Conservation (phyloP, 2,797 vertebrate genomes). For the Okamejei kenojei region DNA sequence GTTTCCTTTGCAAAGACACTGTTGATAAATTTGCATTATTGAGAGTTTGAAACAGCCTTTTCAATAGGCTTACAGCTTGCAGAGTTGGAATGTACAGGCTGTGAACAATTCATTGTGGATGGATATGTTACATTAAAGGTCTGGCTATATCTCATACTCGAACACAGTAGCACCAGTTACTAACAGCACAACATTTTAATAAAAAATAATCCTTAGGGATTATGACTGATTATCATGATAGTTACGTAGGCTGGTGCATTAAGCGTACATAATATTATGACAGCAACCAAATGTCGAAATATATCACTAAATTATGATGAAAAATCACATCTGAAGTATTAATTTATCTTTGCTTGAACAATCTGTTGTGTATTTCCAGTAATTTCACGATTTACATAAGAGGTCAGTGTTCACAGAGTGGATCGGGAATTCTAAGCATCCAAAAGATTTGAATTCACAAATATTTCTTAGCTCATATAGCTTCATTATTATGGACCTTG, state of each 20-base stretch:
- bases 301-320: not conserved
- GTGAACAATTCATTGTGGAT: conserved; percentile 13
- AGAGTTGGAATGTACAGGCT: not conserved
- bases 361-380: not conserved
- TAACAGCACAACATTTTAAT: not conserved
- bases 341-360: not conserved
- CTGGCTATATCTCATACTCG: not conserved
- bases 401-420: not conserved
- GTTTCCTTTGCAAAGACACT: not conserved
- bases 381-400: not conserved
- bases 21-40: conserved; percentile 7
- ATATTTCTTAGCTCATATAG: not conserved
- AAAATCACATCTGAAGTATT: not conserved
- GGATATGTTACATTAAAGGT: not conserved
- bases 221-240: not conserved
- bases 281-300: not conserved
- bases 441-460: not conserved
- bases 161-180: conserved; percentile 1
- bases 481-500: not conserved
- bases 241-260: no score
- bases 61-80: not conserved
- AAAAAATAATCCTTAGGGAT: not conserved
- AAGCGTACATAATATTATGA: not conserved
- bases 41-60: conserved; percentile 4
- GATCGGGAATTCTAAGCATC: not conserved